Evolutionary conservation across 2,113 vertebrate genomes (phyloP).

Genomic region (Lophochroa leadbeateri): DNA sequence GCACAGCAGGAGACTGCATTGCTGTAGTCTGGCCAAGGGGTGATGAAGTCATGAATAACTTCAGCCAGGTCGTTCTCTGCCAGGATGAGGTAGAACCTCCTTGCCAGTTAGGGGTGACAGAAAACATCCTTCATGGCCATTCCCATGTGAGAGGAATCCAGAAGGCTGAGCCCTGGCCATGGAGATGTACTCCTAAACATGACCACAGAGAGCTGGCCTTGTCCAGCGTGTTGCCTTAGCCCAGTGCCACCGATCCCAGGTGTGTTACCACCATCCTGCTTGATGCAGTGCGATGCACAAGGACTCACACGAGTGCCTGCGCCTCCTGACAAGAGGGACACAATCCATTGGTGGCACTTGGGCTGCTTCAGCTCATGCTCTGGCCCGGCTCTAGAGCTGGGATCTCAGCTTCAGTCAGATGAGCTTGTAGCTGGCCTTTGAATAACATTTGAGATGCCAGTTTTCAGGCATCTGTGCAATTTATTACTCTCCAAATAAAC

Average conservation of each 20-base stretch:
- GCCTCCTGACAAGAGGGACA: background rate
- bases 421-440: background rate
- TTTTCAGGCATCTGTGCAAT: background rate
- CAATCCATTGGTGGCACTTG: fast-evolving
- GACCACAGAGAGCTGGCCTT: background rate
- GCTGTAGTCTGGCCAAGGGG: conserved; percentile 5
- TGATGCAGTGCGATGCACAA: fast-evolving
- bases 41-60: conserved; percentile 27
- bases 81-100: conserved; percentile 7
- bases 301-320: fast-evolving
- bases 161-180: fast-evolving
- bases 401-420: background rate
- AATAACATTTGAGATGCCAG: background rate
- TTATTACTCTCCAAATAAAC: background rate
- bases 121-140: background rate
- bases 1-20: background rate
- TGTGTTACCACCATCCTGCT: background rate
- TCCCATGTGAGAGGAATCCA: background rate
- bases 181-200: fast-evolving
- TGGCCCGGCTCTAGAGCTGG: background rate
- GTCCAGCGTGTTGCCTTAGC: background rate
- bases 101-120: background rate
- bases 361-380: background rate
- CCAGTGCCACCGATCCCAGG: fast-evolving
- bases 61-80: background rate